phyloP scores from a whole-genome alignment of 2,888 invertebrate species.

The Pseudoips prasinana region DNA sequence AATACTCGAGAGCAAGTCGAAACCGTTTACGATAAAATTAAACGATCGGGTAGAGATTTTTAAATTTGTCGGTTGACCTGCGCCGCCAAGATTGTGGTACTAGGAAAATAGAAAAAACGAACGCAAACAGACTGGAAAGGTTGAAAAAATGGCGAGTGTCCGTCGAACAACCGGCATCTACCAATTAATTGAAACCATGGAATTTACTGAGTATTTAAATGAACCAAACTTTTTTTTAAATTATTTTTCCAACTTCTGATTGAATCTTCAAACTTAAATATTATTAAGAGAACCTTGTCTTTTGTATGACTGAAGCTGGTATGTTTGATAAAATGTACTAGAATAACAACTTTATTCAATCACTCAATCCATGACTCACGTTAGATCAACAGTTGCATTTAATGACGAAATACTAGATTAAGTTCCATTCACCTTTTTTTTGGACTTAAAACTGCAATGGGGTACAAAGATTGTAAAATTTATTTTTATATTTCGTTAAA shows the following conservation, averaged over 20 bases:
- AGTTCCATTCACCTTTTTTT: too few relatives aligned
- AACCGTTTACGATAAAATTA: slow-evolving; percentile 40
- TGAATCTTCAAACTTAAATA: slow-evolving; percentile 27
- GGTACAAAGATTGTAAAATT: too few relatives aligned
- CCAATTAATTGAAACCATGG: slow-evolving; percentile 54
- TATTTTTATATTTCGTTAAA: too few relatives aligned
- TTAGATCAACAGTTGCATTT: too few relatives aligned
- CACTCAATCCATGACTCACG: too few relatives aligned
- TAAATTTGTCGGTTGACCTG: slow-evolving; percentile 73
- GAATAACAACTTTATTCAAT: too few relatives aligned
- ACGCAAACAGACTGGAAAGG: slow-evolving; percentile 55
- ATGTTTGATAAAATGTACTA: too few relatives aligned
- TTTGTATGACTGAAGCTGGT: too few relatives aligned
- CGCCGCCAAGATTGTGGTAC: slow-evolving; percentile 50
- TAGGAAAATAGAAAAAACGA: slow-evolving; percentile 61
- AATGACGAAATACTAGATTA: too few relatives aligned
- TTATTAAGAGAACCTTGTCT: too few relatives aligned
- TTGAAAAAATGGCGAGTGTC: slow-evolving; percentile 42
- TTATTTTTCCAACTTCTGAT: slow-evolving; percentile 31
- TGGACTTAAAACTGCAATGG: too few relatives aligned
- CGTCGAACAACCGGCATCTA: slow-evolving; percentile 40
- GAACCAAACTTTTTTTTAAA: slow-evolving; percentile 28
- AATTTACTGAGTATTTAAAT: slow-evolving; percentile 48
- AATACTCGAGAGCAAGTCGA: too few relatives aligned
- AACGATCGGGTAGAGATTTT: slow-evolving; percentile 64